Evolutionary conservation across 2,113 vertebrate species (phyloP).

Genomic region (Etheostoma spectabile): DNA sequence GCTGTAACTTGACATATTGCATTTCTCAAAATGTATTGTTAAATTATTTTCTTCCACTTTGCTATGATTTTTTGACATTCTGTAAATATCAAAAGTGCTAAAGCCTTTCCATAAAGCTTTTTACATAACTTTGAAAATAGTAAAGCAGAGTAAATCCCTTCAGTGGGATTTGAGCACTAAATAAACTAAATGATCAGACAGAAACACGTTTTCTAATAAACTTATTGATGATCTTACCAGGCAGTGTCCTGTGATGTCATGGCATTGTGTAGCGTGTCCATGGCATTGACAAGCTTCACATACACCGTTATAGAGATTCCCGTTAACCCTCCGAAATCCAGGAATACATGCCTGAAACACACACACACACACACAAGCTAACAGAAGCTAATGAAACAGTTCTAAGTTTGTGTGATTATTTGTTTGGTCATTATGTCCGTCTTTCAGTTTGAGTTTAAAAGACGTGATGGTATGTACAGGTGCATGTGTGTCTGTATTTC

Average conservation of each 20-base stretch:
- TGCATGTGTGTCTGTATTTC: neutral
- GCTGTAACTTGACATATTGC: neutral
- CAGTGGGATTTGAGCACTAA: neutral
- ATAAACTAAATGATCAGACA: neutral
- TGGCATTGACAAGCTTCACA: slow-evolving; percentile 76
- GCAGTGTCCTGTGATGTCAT: slow-evolving; percentile 75
- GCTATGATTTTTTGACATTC: neutral
- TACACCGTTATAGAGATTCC: slow-evolving; percentile 67
- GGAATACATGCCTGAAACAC: slow-evolving; percentile 64
- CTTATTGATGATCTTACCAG: slow-evolving; percentile 59
- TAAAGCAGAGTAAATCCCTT: neutral
- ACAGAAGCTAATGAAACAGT: too few relatives aligned
- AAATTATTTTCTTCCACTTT: neutral
- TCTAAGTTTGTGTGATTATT: neutral
- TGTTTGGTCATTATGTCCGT: neutral
- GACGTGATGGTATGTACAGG: neutral
- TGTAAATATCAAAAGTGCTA: neutral
- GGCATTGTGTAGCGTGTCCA: slow-evolving; percentile 61
- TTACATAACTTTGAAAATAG: neutral
- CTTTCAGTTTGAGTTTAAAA: neutral
- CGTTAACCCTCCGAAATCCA: slow-evolving; percentile 72
- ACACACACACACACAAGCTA: slow-evolving; percentile 16
- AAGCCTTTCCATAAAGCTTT: neutral
- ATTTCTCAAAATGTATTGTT: neutral
- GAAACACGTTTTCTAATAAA: neutral